A percentile compares a stretch with the other conserved stretches of the same genome.
Evolutionary conservation across 2,797 vertebrate species (phyloP).

Genomic region (Centroberyx gerrardi): DNA sequence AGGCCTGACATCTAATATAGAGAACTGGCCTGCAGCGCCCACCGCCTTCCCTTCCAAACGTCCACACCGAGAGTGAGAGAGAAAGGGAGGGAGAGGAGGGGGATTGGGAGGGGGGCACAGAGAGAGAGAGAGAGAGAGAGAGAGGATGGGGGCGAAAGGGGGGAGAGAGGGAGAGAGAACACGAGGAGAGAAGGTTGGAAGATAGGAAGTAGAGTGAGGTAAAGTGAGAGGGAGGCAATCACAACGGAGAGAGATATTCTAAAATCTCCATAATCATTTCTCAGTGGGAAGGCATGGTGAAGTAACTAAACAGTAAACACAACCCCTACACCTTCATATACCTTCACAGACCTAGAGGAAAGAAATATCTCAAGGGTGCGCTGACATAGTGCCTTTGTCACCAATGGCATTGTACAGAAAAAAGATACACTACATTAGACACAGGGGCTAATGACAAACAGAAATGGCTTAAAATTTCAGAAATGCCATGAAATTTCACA

Average conservation of each 20-base stretch:
- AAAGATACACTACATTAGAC: not conserved
- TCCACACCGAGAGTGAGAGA: constrained; percentile 54
- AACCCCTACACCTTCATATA: constrained; percentile 12
- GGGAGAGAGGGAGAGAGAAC: constrained; percentile 5
- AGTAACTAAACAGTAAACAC: constrained; percentile 28
- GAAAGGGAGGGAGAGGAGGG: constrained; percentile 6
- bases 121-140: constrained; percentile 2
- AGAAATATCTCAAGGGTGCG: constrained; percentile 27
- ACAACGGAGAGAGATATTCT: constrained; percentile 20
- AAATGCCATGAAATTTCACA: constrained; percentile 28
- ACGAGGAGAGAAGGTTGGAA: constrained; percentile 21
- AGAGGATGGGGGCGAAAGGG: constrained; percentile 1
- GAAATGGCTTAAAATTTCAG: not conserved
- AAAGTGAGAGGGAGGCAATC: constrained; percentile 36
- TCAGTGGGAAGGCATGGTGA: constrained; percentile 21
- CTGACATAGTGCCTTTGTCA: constrained; percentile 26
- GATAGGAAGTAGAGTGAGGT: constrained; percentile 34
- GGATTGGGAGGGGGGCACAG: constrained; percentile 34
- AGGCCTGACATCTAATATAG: constrained; percentile 87
- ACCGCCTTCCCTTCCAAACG: constrained; percentile 66
- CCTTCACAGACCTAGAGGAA: constrained; percentile 21
- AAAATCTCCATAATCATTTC: constrained; percentile 29
- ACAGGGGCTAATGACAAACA: constrained; percentile 8
- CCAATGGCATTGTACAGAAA: constrained; percentile 21
- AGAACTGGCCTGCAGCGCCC: constrained; percentile 82